phyloP scores from a whole-genome alignment of 2,113 vertebrate genomes.

The Lasiurus cinereus region DNA sequence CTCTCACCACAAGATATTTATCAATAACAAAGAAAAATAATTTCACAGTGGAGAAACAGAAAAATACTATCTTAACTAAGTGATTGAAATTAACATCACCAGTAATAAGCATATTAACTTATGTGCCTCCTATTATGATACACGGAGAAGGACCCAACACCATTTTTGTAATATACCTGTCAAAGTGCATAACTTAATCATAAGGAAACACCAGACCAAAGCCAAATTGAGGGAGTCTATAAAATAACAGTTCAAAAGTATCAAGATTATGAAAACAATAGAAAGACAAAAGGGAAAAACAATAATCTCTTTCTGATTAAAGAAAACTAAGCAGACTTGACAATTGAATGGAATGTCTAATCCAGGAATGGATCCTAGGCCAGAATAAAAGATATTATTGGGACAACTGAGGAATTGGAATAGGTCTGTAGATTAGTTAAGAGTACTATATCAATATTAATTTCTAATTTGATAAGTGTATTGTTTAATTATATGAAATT shows the following conservation, averaged over 20 bases:
- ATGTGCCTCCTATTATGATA: neutral
- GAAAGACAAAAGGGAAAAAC: no score
- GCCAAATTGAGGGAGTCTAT: neutral
- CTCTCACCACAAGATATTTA: neutral
- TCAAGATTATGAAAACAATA: neutral
- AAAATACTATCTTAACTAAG: neutral
- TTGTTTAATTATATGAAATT: neutral
- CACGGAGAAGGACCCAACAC: neutral
- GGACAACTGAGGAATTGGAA: neutral
- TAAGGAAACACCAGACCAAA: neutral
- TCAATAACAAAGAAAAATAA: conserved; percentile 22
- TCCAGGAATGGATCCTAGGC: neutral
- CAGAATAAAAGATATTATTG: neutral
- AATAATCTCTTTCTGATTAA: no score
- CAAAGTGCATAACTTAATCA: neutral
- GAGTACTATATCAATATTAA: neutral
- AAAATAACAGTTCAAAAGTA: neutral
- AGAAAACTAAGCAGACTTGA: neutral
- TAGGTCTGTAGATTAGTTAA: neutral
- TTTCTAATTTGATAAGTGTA: neutral
- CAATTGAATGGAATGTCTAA: neutral
- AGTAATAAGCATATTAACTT: neutral
- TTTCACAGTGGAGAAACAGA: neutral
- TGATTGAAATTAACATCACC: neutral
- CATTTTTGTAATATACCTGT: neutral